phyloP scores from a whole-genome alignment of 1,140 invertebrate genomes.

The Stenopsyche tienmushanensis region DNA sequence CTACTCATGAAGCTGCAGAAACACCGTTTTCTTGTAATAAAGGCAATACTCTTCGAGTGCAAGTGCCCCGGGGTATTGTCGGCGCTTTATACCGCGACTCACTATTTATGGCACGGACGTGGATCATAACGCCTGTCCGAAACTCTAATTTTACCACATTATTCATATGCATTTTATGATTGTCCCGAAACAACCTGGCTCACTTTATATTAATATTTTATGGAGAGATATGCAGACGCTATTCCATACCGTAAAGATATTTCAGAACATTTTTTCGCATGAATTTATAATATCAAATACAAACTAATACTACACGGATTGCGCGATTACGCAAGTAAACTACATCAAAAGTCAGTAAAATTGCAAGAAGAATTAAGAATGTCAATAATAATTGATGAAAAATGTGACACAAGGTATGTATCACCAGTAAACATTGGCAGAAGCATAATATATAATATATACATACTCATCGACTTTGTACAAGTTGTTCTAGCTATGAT shows the following conservation, averaged over 20 bases:
- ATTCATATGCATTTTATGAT: no score
- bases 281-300: background rate
- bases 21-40: slow-evolving; percentile 18
- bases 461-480: background rate
- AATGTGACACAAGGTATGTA: background rate
- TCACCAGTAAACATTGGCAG: background rate
- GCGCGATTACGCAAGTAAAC: background rate
- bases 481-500: background rate
- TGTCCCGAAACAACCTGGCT: no score
- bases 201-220: no score
- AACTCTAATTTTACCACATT: no score
- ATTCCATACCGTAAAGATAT: no score
- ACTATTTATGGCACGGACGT: background rate
- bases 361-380: background rate
- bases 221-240: no score
- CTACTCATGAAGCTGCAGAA: slow-evolving; percentile 14
- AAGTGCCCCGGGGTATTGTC: background rate
- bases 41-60: slow-evolving; percentile 18
- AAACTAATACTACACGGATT: background rate
- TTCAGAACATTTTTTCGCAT: background rate
- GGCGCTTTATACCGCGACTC: background rate
- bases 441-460: background rate
- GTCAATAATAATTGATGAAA: background rate
- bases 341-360: background rate
- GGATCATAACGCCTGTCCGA: background rate